Percentiles rank a stretch among this genome's conserved stretches.
phyloP scores from a whole-genome alignment of 2,797 vertebrate species.

The Spea hammondii region DNA sequence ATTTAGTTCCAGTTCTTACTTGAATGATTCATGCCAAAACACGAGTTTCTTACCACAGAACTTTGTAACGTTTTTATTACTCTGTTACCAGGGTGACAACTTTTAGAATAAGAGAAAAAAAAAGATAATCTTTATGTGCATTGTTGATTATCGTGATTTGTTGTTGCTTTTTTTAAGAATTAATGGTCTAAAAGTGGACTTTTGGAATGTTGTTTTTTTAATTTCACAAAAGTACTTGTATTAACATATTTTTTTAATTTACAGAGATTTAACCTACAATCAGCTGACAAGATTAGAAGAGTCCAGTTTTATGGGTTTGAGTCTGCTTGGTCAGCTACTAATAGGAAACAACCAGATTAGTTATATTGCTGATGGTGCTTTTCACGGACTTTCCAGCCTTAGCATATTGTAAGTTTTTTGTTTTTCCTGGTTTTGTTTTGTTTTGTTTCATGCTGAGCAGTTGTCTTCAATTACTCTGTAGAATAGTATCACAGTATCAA shows the following conservation, averaged over 20 bases:
- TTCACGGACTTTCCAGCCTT: conserved; percentile 85
- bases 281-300: conserved; percentile 88
- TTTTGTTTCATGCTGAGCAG: too few species aligned
- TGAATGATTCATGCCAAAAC: conserved; percentile 65
- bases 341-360: conserved; percentile 89
- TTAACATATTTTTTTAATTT: conserved; percentile 10
- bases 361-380: conserved; percentile 93
- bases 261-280: conserved; percentile 87
- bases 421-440: not conserved
- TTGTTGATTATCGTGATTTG: too few species aligned
- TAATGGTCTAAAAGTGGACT: too few species aligned
- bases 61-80: conserved; percentile 66
- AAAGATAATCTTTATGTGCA: too few species aligned
- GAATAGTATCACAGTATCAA: too few species aligned
- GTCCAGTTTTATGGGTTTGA: conserved; percentile 88
- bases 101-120: too few species aligned
- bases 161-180: too few species aligned
- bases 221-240: conserved; percentile 18
- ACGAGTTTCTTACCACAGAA: conserved; percentile 63
- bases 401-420: conserved; percentile 83
- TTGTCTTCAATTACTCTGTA: too few species aligned
- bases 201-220: not conserved
- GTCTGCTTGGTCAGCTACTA: conserved; percentile 79
- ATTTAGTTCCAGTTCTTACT: conserved; percentile 64
- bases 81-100: conserved; percentile 63